Base-by-base conservation (phyloP, 2,888 invertebrate genomes). In the Ochropacha duplaris region DNA sequence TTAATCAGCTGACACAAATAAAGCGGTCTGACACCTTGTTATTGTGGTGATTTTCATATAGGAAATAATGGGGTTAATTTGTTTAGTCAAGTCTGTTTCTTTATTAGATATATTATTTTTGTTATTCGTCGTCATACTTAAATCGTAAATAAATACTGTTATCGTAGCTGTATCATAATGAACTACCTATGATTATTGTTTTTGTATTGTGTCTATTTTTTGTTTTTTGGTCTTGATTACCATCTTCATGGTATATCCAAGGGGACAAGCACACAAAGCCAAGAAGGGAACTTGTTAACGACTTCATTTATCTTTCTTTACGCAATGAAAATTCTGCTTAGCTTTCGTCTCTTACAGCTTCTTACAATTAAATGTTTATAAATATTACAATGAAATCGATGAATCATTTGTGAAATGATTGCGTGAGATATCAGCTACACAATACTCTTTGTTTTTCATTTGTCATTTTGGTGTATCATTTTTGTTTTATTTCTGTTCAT, bases 401-500 rank as follows among this genome's bases (percentile, higher is more conserved):
- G 44, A 44, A 19, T 44, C 44, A 44, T 19, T 19, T 44, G 44
- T 44, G 19, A 44, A 44, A 19, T 44, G 44, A 44, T 44, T 44
- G 19, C 44, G 44, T 44, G 56, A 65, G 59, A 69, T 69, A 60
- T 54, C 54, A 57, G 22, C 59, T 44, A 52, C 72, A 68, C 69
- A 68, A 68, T 71, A 68, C 72, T 62, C 62, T 68, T 68, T 68
- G n/a, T n/a, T n/a, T n/a, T n/a, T n/a, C n/a, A n/a, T n/a, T n/a
- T n/a, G 68, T 68, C 44, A 44, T 62, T 54, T 58, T 60, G 57
- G 57, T 55, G 58, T 62, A 62, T 54, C 59, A 65, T 71, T 66
- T 65, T 66, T 65, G 58, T 56, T 58, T 68, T 61, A 44, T 44
- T 44, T 44, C 19, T 19, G 44, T 2, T 1, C 44, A 19, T 9